phyloP scores from a whole-genome alignment of 1,140 invertebrate genomes.

The Aphelinus certus region DNA sequence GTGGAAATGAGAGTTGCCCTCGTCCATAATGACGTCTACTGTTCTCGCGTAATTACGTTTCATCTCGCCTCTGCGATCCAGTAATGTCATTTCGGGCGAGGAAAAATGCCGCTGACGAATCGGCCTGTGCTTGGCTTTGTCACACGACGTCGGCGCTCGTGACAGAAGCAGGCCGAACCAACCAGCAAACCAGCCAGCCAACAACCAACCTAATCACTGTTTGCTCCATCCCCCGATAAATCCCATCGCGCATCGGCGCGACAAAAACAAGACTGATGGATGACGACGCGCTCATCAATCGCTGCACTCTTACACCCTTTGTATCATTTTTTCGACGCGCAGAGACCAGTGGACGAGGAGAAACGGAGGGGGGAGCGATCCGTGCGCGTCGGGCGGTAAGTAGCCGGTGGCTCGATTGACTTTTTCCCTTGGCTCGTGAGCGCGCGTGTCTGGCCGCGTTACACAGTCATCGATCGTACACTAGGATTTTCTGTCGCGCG shows the following conservation, averaged over 20 bases:
- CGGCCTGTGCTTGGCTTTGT: too few species aligned
- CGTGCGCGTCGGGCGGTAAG: background rate
- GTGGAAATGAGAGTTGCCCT: too few species aligned
- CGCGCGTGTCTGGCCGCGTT: too few species aligned
- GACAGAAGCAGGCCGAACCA: too few species aligned
- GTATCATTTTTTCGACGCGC: background rate
- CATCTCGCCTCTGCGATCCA: too few species aligned
- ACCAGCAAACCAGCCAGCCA: background rate
- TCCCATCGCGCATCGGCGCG: background rate
- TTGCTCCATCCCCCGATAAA: background rate
- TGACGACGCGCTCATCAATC: conserved; percentile 15
- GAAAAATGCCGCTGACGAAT: too few species aligned
- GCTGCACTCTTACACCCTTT: background rate
- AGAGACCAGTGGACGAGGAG: background rate
- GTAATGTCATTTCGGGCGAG: too few species aligned
- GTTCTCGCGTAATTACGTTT: too few species aligned
- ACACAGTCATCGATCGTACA: background rate
- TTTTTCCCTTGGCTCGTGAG: background rate
- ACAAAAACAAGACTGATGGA: conserved; percentile 18
- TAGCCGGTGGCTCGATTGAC: conserved; percentile 1
- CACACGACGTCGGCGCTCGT: too few species aligned
- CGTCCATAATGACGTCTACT: too few species aligned
- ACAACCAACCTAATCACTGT: background rate
- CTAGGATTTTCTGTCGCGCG: background rate
- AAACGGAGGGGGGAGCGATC: background rate